A percentile compares a stretch with the other conserved stretches of the same genome.
Conservation (phyloP, 2,797 vertebrate genomes). For the Danio kyathit region DNA sequence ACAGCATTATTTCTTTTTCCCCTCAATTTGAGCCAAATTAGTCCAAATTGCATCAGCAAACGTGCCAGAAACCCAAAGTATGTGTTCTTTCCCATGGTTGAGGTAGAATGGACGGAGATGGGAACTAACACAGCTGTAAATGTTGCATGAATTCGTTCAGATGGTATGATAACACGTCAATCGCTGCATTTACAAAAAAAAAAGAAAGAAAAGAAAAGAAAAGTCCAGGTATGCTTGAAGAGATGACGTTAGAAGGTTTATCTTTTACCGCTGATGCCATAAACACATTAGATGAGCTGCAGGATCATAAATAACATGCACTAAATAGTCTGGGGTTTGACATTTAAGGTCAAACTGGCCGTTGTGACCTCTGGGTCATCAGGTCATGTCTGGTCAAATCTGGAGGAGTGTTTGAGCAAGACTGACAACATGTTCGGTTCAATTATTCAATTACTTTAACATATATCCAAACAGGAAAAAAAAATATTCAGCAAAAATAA, state of each 20-base stretch:
- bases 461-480: too few relatives aligned
- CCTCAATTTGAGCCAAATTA: conserved; percentile 67
- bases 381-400: conserved; percentile 26
- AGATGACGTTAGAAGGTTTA: not conserved
- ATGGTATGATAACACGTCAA: not conserved
- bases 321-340: conserved; percentile 20
- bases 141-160: not conserved
- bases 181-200: too few relatives aligned
- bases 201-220: too few relatives aligned
- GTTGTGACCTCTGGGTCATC: conserved; percentile 26
- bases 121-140: conserved; percentile 1
- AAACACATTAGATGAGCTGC: conserved; percentile 12
- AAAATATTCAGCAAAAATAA: too few relatives aligned
- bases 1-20: conserved; percentile 59
- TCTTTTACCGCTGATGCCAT: not conserved
- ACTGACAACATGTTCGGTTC: conserved; percentile 16
- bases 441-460: not conserved
- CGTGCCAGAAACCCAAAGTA: conserved; percentile 64
- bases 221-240: not conserved
- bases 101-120: conserved; percentile 29
- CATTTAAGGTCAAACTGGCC: conserved; percentile 19
- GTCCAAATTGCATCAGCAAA: conserved; percentile 57
- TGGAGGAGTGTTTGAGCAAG: not conserved
- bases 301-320: conserved; percentile 40
- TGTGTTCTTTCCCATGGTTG: conserved; percentile 68